Evolutionary conservation across 2,888 invertebrate genomes (phyloP), one percentile per base, ranked within the genome.

Genomic region (Brenthis daphne): DNA sequence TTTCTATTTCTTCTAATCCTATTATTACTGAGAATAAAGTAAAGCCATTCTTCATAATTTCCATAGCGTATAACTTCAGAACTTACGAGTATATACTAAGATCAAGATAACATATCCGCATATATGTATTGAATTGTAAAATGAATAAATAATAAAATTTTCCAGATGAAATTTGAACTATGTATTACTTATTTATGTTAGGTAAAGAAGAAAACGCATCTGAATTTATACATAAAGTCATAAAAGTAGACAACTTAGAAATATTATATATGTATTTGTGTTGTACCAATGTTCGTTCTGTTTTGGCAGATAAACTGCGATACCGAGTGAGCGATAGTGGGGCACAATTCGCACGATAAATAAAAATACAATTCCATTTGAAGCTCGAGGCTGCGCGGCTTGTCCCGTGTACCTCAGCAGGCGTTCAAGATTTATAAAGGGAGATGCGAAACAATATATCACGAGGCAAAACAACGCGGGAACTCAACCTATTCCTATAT

Each of bases 311-410:
- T 89, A 88, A 87, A 89, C 86, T 87, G 89, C 86, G 90, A 90
- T 90, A 85, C 85, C 86, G 80, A 86, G 88, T 89, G 89, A 89
- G 87, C 87, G 89, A 92, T 92, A 91, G 87, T 83, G 86, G 85
- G 87, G 83, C 81, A 83, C 89, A 86, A 87, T 91, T 92, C 90
- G 89, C 89, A 90, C 91, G 90, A 92, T 92, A 92, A 92, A 92
- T 92, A 92, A 92, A 92, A 92, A 92, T 87, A 92, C 90, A 91
- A 92, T 92, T 91, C 92, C 90, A 91, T 91, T 91, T 90, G 90
- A 90, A 87, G 89, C 89, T 82, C 83, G 84, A 82, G 81, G 87
- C 84, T 87, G 89, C 83, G 86, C 88, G 87, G 86, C 87, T 85
- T 83, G 90, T 88, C 88, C 83, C 92, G 88, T 92, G 92, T 92